Evolutionary conservation across 2,113 vertebrate species (phyloP).

Genomic region (Guaruba guarouba): DNA sequence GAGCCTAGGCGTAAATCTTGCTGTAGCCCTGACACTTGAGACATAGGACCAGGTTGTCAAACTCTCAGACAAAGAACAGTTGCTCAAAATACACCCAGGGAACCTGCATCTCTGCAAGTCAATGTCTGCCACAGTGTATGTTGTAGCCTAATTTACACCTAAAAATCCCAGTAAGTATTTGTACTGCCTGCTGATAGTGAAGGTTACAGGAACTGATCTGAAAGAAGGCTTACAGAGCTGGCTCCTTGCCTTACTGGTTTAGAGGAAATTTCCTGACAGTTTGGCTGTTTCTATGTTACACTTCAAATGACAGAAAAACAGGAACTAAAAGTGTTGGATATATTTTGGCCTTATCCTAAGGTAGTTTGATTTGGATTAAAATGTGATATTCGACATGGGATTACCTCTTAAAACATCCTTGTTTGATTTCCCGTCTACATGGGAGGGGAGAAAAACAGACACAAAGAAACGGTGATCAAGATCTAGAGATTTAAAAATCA

Average conservation of each 20-base stretch:
- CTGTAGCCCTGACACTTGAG: neutral
- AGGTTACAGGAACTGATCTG: neutral
- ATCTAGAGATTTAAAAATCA: constrained; percentile 54
- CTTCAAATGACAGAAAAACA: neutral
- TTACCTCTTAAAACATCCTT: neutral
- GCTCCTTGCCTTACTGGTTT: neutral
- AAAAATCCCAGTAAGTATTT: neutral
- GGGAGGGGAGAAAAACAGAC: neutral
- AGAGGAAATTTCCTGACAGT: neutral
- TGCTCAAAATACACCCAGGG: neutral
- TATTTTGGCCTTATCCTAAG: neutral
- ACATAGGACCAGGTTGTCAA: neutral
- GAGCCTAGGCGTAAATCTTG: neutral
- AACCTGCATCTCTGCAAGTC: neutral
- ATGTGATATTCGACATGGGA: neutral
- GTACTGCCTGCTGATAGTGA: neutral
- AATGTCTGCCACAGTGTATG: rapidly evolving
- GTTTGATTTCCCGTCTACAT: neutral
- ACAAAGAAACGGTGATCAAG: neutral
- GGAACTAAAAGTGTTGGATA: neutral
- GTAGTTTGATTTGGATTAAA: neutral
- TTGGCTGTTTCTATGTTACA: neutral
- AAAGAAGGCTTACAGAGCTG: neutral
- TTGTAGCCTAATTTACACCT: neutral
- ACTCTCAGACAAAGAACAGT: neutral